Conservation (phyloP, 2,113 vertebrate species). For the Neoarius graeffei region DNA sequence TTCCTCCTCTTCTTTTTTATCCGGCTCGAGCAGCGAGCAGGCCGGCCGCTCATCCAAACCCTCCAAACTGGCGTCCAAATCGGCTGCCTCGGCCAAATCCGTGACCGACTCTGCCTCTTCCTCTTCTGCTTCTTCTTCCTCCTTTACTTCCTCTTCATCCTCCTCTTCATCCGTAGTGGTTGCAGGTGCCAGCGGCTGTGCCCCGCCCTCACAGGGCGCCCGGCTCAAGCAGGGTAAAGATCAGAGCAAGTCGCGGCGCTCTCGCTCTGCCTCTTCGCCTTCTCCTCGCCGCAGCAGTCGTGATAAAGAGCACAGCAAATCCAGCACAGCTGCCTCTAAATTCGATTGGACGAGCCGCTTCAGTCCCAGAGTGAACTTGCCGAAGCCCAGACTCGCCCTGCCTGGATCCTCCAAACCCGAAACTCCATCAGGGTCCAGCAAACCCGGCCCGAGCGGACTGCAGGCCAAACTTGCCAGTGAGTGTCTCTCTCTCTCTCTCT, state of each 20-base stretch:
- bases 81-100: slow-evolving; percentile 98
- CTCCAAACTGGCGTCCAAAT: slow-evolving; percentile 99
- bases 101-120: slow-evolving; percentile 93
- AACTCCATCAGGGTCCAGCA: slow-evolving; percentile 80
- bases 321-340: slow-evolving; percentile 92
- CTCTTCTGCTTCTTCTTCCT: slow-evolving; percentile 83
- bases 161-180: slow-evolving; percentile 92
- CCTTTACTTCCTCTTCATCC: slow-evolving; percentile 86
- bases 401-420: slow-evolving; percentile 97
- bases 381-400: slow-evolving; percentile 98
- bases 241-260: slow-evolving; percentile 94
- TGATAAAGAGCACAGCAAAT: slow-evolving; percentile 86
- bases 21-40: slow-evolving; percentile 85
- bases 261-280: slow-evolving; percentile 95
- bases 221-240: slow-evolving; percentile 98
- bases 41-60: slow-evolving; percentile 93
- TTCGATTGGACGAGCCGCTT: slow-evolving; percentile 99
- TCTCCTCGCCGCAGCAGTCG: slow-evolving; percentile 95
- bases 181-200: slow-evolving; percentile 79
- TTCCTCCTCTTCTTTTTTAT: slow-evolving; percentile 45
- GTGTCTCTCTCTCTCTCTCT: slow-evolving; percentile 59
- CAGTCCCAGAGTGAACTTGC: slow-evolving; percentile 97
- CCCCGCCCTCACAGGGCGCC: slow-evolving; percentile 82
- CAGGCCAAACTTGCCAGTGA: slow-evolving; percentile 99
- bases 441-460: slow-evolving; percentile 98